phyloP scores from a whole-genome alignment of 2,797 vertebrate species.

The Tangara arthus region DNA sequence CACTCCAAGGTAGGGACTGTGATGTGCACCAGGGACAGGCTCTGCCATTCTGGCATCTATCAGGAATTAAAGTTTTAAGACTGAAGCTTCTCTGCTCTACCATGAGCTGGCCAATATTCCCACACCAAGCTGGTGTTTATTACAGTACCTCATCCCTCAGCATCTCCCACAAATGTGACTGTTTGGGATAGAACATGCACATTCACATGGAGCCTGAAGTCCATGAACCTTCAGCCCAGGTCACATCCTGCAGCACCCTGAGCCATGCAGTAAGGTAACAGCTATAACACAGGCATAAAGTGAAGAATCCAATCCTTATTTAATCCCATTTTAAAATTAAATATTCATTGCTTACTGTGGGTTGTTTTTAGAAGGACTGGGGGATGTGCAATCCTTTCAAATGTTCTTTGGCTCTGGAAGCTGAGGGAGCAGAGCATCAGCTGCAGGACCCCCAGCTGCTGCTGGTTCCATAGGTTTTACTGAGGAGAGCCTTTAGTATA shows the following conservation, averaged over 20 bases:
- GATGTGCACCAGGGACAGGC: neutral
- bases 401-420: neutral
- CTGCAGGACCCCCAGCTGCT: neutral
- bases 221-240: neutral
- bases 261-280: neutral
- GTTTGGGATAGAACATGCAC: fast-evolving
- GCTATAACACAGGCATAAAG: neutral
- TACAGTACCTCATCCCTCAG: neutral
- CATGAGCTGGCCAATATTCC: neutral
- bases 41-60: neutral
- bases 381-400: neutral
- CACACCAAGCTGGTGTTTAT: neutral
- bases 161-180: neutral
- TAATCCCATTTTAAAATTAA: neutral
- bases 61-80: neutral
- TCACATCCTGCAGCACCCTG: neutral
- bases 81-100: neutral
- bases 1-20: neutral
- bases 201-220: neutral
- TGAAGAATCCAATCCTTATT: neutral
- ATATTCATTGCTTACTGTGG: neutral
- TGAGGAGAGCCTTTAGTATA: neutral
- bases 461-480: neutral
- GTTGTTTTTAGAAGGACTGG: neutral
- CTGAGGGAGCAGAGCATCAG: neutral